Conservation (phyloP, 2,888 invertebrate genomes). For the Plagodis pulveraria region DNA sequence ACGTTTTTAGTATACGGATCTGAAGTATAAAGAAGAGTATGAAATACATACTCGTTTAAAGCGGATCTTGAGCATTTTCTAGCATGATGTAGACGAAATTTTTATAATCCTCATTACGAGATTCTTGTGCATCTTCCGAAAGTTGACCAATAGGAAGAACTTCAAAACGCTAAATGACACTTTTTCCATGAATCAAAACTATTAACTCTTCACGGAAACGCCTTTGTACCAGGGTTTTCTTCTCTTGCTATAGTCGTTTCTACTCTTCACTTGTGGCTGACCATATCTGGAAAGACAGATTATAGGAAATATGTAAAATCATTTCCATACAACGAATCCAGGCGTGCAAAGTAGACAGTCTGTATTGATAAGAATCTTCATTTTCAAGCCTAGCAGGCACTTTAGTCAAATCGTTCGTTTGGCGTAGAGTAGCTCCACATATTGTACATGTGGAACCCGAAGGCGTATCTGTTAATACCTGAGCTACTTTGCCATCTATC, state of each 20-base stretch:
- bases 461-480: conserved; percentile 4
- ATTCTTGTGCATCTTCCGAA: too few species aligned
- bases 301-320: conserved; percentile 5
- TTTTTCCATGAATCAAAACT: too few species aligned
- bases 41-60: too few species aligned
- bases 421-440: conserved; percentile 2
- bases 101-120: too few species aligned
- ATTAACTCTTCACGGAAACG: conserved; percentile 4
- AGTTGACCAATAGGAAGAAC: too few species aligned
- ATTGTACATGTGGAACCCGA: conserved; percentile 1
- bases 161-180: too few species aligned
- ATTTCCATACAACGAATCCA: conserved; percentile 12
- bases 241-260: not conserved
- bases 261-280: conserved; percentile 7
- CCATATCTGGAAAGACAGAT: conserved; percentile 6
- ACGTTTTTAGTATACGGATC: too few species aligned
- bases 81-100: too few species aligned
- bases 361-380: conserved; percentile 2
- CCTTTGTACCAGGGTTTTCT: conserved; percentile 3
- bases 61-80: too few species aligned
- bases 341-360: conserved; percentile 2
- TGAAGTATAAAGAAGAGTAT: too few species aligned
- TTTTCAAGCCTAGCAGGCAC: not conserved
- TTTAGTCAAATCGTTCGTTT: not conserved
- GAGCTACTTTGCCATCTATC: too few species aligned